These are phyloP conservation scores for Gorsachius goisagi DNA, from an alignment of 2,113 vertebrate genomes.

Conservation along the genomic window DNA sequence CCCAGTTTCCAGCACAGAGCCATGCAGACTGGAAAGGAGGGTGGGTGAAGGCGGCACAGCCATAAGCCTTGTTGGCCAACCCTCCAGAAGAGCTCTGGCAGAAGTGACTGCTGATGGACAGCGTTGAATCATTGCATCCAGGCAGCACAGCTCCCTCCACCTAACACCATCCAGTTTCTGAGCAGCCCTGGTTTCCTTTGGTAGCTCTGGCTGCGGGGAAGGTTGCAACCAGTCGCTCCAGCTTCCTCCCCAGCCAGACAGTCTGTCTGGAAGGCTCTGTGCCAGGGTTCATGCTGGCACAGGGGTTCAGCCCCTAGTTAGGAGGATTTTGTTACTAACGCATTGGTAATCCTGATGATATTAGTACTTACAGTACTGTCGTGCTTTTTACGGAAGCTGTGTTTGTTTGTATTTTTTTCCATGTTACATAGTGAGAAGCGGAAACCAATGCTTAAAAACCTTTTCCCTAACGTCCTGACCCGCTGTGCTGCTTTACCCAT, in stretches of 20 bases:
- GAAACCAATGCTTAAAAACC: not conserved
- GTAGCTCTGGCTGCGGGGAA: not conserved
- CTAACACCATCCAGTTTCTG: not conserved
- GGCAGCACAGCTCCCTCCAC: not conserved
- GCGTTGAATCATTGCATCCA: not conserved
- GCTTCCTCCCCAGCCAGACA: conserved; percentile 41
- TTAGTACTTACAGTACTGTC: not conserved
- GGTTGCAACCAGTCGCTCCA: not conserved
- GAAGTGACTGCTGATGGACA: not conserved
- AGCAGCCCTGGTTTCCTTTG: not conserved
- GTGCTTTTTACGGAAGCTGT: not conserved
- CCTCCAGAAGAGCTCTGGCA: not conserved
- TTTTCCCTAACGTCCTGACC: not conserved
- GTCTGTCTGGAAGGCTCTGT: conserved; percentile 19
- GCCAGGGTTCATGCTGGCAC: conserved; percentile 25
- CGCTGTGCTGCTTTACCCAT: not conserved
- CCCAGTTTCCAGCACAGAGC: not conserved
- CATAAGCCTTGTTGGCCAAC: not conserved
- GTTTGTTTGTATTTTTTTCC: not conserved
- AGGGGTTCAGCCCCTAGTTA: not conserved
- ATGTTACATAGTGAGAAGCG: not conserved
- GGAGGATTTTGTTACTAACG: conserved; percentile 21
- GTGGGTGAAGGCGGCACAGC: not conserved
- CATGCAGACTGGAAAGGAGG: not conserved
- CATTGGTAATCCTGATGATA: not conserved